Evolutionary conservation across 2,113 vertebrate species (phyloP).

Genomic region (Entosphenus tridentatus): DNA sequence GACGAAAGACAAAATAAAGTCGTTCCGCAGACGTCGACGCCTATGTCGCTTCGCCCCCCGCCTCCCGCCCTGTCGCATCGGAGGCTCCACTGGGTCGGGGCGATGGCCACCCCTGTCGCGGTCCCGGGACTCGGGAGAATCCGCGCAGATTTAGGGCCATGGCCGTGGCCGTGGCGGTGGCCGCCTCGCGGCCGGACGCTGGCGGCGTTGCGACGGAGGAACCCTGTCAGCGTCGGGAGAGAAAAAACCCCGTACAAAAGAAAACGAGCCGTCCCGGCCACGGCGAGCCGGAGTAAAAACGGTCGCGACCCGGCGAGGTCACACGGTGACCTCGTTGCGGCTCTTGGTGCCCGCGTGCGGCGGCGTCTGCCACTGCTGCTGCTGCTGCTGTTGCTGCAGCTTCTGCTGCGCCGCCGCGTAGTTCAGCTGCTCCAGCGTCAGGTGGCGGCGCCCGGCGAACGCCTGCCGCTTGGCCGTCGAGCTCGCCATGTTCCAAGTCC

Average conservation of each 20-base stretch:
- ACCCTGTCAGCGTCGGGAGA: not conserved
- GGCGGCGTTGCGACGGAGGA: not conserved
- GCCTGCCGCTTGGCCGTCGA: slow-evolving; percentile 75
- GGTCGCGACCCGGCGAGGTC: slow-evolving; percentile 14
- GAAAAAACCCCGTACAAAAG: not conserved
- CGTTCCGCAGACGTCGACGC: no score
- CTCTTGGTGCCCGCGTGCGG: slow-evolving; percentile 96
- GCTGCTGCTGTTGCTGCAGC: slow-evolving; percentile 83
- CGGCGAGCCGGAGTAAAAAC: slow-evolving; percentile 6
- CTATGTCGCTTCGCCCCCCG: no score
- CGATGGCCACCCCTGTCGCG: no score
- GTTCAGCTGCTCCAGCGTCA: slow-evolving; percentile 88
- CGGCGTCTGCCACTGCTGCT: slow-evolving; percentile 70
- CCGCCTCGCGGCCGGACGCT: no score
- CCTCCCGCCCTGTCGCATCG: no score
- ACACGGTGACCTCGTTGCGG: slow-evolving; percentile 75
- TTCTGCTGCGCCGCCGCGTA: slow-evolving; percentile 62
- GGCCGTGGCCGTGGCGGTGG: no score
- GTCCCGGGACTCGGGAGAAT: no score
- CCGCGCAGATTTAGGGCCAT: no score
- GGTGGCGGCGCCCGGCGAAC: slow-evolving; percentile 82
- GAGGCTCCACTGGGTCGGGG: no score
- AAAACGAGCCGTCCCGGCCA: slow-evolving; percentile 1
- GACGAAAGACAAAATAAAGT: no score
- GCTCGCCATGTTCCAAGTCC: slow-evolving; percentile 28